phyloP scores from a whole-genome alignment of 2,113 vertebrate genomes.

The Vulpes vulpes region DNA sequence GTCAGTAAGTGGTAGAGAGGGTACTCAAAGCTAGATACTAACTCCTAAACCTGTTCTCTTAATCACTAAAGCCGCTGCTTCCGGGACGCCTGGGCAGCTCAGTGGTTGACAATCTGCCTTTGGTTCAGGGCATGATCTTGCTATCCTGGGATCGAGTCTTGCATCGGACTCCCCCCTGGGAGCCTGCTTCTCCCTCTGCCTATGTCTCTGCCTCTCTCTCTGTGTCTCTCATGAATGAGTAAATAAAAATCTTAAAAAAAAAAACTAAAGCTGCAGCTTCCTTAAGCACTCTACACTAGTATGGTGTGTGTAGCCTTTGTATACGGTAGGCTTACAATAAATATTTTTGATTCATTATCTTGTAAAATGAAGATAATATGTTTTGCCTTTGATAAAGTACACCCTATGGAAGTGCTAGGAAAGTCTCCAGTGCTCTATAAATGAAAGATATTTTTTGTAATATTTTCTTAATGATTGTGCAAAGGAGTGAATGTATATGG shows the following conservation, averaged over 20 bases:
- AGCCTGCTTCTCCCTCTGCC: too few relatives aligned
- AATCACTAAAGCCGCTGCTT: neutral
- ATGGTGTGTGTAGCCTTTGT: neutral
- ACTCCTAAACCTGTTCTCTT: neutral
- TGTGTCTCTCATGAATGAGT: too few relatives aligned
- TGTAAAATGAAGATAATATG: neutral
- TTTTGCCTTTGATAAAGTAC: constrained; percentile 7
- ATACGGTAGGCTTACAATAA: neutral
- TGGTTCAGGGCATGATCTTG: too few relatives aligned
- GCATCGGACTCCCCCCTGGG: too few relatives aligned
- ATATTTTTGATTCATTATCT: constrained; percentile 53
- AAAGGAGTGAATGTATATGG: neutral
- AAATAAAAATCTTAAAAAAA: too few relatives aligned
- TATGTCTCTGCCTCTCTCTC: too few relatives aligned
- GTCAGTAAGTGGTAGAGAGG: neutral
- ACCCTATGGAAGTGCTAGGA: neutral
- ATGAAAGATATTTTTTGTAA: constrained; percentile 11
- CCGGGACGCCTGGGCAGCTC: too few relatives aligned
- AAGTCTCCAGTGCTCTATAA: neutral
- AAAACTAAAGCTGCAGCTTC: too few relatives aligned
- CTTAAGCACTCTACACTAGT: neutral
- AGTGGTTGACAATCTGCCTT: too few relatives aligned
- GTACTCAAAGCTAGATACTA: neutral
- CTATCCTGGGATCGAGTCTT: too few relatives aligned
- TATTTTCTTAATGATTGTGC: constrained; percentile 22